Conservation (phyloP, 2,797 vertebrate genomes). For the Aphelocoma californica region DNA sequence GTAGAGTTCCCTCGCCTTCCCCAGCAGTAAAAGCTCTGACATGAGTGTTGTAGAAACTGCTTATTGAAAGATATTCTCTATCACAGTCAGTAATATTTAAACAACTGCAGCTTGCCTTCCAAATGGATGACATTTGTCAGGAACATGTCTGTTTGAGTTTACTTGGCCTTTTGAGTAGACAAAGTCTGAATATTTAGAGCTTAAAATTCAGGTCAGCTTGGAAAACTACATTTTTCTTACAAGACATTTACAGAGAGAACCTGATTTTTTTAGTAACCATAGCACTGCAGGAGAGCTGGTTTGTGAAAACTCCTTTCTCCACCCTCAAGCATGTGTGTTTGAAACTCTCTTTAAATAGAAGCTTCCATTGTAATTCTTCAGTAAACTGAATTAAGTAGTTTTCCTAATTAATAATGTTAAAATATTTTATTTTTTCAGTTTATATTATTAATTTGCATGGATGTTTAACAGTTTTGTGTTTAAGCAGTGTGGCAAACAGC, state of each 20-base stretch:
- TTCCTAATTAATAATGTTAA: background rate
- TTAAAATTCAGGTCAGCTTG: conserved; percentile 27
- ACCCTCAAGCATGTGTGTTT: background rate
- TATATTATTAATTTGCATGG: background rate
- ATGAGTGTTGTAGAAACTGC: background rate
- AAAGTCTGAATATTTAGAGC: conserved; percentile 21
- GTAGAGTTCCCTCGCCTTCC: background rate
- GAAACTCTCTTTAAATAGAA: background rate
- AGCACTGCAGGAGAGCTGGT: background rate
- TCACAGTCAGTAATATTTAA: conserved; percentile 42
- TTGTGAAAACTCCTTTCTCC: background rate
- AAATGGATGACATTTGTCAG: conserved; percentile 42
- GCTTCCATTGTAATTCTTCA: background rate
- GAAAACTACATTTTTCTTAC: conserved; percentile 20
- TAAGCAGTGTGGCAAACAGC: background rate
- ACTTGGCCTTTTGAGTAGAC: conserved; percentile 21
- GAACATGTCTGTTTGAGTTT: conserved; percentile 27
- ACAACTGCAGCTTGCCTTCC: conserved; percentile 25
- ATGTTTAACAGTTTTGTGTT: background rate
- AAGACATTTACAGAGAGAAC: background rate
- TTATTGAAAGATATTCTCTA: background rate
- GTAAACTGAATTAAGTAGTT: background rate
- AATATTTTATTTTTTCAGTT: background rate
- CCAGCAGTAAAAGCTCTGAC: conserved; percentile 10
- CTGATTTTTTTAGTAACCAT: background rate